Base-by-base conservation (phyloP, 2,113 vertebrate species). In the Platichthys flesus region DNA sequence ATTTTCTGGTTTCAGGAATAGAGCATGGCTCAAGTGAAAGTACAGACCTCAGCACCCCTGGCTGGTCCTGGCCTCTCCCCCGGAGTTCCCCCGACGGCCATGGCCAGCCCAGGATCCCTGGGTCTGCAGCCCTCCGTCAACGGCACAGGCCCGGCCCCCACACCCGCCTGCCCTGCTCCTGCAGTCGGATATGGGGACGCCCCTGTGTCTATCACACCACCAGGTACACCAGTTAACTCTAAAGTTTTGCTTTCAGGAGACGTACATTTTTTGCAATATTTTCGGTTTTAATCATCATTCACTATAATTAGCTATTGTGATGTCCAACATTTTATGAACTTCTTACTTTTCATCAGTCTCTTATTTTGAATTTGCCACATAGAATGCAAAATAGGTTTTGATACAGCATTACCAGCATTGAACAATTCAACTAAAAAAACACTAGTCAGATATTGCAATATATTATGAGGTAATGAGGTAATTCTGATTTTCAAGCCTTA, bases 1-100 rank as follows among this genome's bases (percentile, higher is more conserved):
- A 12, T 54, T 51, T 15, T 76, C 9, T 72, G 20, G 4, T 80
- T 92, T 28, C 90, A 97, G 95, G 92, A 92, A 94, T 89, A 95
- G 94, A 94, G 91, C 94, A 97, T 97, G 96, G 96, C 96, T 94
- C 96, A 98, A 96, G 95, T 97, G 90, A 97, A 96, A 95, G 95
- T 96, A 95, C 96, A 96, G 95, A 95, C 95, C 85, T 85, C 96
- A 94, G 93, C 95, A 74, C 94, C 94, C 92, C 91, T 96, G 83
- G 92, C 95, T 69, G 96, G 95, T 92, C 94, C 95, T 95, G 88
- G 94, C 92, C 93, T 95, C 90, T 92, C 95, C 74, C 91, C 96
- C 68, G 87, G 93, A 87, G 92, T 94, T 89, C 87, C 95, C 84
- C 87, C 94, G 78, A 81, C 92, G 60, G 92, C 95, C 90, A 93